Percentiles rank a stretch among this genome's conserved stretches.
These are phyloP conservation scores for Platysteira castanea DNA, from an alignment of 2,113 vertebrate genomes.

Conservation along the genomic window DNA sequence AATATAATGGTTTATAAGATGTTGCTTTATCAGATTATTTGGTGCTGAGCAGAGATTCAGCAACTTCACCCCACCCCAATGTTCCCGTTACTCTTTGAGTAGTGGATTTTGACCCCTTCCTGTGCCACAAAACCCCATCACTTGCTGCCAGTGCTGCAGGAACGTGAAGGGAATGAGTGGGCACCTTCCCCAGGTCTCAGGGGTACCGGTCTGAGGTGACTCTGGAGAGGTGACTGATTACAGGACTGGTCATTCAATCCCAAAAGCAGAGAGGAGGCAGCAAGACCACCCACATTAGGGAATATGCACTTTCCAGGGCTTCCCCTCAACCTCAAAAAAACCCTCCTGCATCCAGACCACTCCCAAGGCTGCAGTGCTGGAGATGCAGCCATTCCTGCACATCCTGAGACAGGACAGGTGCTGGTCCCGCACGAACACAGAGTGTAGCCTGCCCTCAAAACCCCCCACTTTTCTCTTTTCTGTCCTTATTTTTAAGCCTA, in stretches of 20 bases:
- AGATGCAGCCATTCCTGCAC: neutral
- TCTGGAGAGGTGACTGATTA: neutral
- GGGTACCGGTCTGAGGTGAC: neutral
- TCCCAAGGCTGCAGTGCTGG: neutral
- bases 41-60: neutral
- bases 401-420: neutral
- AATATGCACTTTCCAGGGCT: neutral
- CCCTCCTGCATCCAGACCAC: neutral
- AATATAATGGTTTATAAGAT: fast-evolving
- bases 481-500: neutral
- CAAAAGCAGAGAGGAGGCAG: neutral
- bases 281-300: neutral
- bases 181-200: neutral
- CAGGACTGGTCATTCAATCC: neutral
- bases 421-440: fast-evolving
- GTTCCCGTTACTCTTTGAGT: neutral
- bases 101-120: neutral
- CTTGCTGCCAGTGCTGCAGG: neutral
- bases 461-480: neutral
- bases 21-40: neutral
- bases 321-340: neutral
- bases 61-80: neutral
- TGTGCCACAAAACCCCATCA: neutral
- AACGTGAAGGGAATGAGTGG: fast-evolving
- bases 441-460: neutral